phyloP scores from a whole-genome alignment of 2,113 vertebrate genomes.

The Shinisaurus crocodilurus region DNA sequence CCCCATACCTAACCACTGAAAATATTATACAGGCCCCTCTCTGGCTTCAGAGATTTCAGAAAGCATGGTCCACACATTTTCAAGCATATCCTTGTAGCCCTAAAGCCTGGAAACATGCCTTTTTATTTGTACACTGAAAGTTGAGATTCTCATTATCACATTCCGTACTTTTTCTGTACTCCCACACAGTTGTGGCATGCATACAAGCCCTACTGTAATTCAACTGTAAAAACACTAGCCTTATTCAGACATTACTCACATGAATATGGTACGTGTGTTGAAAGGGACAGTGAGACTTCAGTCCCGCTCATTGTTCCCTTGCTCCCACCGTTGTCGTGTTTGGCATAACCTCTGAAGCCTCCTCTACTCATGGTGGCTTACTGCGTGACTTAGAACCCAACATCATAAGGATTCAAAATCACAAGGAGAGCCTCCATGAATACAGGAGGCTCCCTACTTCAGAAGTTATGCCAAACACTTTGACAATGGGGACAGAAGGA shows the following conservation, averaged over 20 bases:
- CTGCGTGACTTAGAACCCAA: background rate
- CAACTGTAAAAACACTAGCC: too few species aligned
- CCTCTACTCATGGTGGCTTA: background rate
- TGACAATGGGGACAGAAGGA: too few species aligned
- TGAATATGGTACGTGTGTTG: background rate
- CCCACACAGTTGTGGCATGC: background rate
- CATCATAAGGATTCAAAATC: too few species aligned
- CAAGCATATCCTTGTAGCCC: background rate
- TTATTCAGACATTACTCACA: background rate
- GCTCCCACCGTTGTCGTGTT: background rate
- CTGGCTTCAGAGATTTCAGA: background rate
- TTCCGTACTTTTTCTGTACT: background rate
- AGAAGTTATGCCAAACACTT: too few species aligned
- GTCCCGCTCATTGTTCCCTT: too few species aligned
- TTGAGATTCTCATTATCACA: background rate
- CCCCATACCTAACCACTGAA: background rate
- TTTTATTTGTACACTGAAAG: background rate
- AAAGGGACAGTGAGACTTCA: background rate
- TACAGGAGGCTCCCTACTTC: too few species aligned
- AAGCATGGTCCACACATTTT: background rate
- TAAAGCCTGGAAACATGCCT: background rate
- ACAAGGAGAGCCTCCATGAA: too few species aligned
- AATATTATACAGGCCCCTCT: background rate
- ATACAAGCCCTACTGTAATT: background rate
- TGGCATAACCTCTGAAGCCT: background rate